Conservation (phyloP, 2,113 vertebrate genomes). For the Brachyhypopomus gauderio region DNA sequence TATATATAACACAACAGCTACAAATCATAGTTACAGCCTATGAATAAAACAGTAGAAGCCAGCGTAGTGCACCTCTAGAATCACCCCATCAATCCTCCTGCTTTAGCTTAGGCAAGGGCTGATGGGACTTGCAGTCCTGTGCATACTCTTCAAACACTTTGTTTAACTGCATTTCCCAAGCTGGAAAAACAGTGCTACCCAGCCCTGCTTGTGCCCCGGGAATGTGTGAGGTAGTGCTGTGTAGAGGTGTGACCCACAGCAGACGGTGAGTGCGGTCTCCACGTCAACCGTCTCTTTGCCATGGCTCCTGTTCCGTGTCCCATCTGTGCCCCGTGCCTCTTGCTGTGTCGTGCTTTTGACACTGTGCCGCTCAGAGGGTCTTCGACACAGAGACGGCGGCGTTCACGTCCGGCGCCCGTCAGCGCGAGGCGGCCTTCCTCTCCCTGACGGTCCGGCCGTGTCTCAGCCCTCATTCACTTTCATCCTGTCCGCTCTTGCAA, state of each 20-base stretch:
- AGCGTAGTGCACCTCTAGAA: background rate
- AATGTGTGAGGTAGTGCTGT: constrained; percentile 75
- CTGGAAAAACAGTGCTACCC: constrained; percentile 56
- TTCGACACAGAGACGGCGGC: constrained; percentile 62
- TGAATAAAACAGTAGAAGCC: too few relatives aligned
- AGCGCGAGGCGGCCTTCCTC: constrained; percentile 56
- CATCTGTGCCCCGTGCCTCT: constrained; percentile 62
- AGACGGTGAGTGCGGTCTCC: constrained; percentile 73
- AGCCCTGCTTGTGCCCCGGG: constrained; percentile 57
- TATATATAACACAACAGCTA: too few relatives aligned
- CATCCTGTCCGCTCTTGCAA: constrained; percentile 52
- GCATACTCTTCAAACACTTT: constrained; percentile 58
- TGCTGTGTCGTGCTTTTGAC: constrained; percentile 64
- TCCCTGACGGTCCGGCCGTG: constrained; percentile 55
- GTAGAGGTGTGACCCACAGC: constrained; percentile 75
- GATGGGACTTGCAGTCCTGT: constrained; percentile 48
- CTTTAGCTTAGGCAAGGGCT: constrained; percentile 18
- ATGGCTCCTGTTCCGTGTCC: constrained; percentile 62
- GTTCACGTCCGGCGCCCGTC: constrained; percentile 71
- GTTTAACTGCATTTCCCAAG: constrained; percentile 60
- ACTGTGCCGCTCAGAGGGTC: constrained; percentile 62
- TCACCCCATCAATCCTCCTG: constrained; percentile 18
- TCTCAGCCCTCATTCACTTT: constrained; percentile 36
- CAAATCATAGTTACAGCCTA: too few relatives aligned
- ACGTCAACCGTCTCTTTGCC: constrained; percentile 61